These are phyloP conservation scores for Ptychodera flava DNA, from an alignment of 35 echinoderm and acorn worm genomes.

Conservation along the genomic window DNA sequence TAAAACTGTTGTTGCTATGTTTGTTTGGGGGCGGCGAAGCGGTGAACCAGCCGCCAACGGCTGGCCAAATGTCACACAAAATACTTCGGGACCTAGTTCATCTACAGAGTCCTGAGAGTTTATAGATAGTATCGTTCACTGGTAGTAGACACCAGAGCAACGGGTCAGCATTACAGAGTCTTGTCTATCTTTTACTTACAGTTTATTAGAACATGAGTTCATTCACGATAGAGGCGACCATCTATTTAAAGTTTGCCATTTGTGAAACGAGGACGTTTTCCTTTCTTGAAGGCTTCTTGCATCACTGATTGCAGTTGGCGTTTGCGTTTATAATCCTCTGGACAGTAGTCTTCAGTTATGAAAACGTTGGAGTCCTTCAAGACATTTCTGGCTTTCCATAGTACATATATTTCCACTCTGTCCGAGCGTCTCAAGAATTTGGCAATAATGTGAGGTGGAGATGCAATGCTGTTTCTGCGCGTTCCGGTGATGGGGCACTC, in stretches of 20 bases:
- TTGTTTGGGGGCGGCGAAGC: too few species aligned
- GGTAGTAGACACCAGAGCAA: too few species aligned
- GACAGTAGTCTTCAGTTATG: conserved; percentile 11
- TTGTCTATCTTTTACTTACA: too few species aligned
- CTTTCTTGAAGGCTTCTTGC: conserved; percentile 5
- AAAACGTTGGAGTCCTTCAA: neutral
- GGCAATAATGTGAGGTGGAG: conserved; percentile 3
- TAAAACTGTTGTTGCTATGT: too few species aligned
- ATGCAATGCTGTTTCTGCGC: neutral
- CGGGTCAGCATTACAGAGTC: too few species aligned
- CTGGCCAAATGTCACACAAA: too few species aligned
- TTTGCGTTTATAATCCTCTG: conserved; percentile 6
- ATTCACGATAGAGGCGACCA: conserved; percentile 11
- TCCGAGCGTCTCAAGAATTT: neutral
- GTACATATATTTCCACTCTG: neutral
- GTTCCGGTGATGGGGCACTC: too few species aligned
- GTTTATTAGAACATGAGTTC: too few species aligned
- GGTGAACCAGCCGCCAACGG: too few species aligned
- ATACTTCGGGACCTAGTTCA: too few species aligned
- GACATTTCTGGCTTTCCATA: neutral
- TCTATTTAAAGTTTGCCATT: conserved; percentile 16
- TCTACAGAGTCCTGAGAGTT: too few species aligned
- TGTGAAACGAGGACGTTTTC: conserved; percentile 11
- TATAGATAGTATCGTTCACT: too few species aligned
- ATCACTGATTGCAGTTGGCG: neutral